These are phyloP conservation scores for Drosophila picticornis DNA, from an alignment of 2,888 invertebrate genomes.

Conservation along the genomic window DNA sequence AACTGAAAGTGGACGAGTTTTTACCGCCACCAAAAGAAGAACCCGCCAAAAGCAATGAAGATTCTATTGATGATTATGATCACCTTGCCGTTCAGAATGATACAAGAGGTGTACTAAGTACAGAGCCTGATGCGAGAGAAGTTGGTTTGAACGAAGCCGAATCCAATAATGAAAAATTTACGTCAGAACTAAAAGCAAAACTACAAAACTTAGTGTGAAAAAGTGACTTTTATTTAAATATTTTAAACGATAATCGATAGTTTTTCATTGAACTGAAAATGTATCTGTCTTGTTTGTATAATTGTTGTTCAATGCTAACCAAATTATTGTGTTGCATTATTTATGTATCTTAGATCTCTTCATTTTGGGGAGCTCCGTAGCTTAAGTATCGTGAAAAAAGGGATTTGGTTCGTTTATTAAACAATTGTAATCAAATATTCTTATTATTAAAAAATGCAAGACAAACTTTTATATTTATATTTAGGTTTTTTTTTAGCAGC, in stretches of 20 bases:
- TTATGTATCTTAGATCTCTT: neutral
- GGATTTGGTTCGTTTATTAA: neutral
- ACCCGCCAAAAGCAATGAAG: slow-evolving; percentile 7
- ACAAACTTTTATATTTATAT: neutral
- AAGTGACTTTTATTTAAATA: neutral
- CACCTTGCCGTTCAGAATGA: neutral
- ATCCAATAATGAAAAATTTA: too few relatives aligned
- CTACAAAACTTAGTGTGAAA: neutral
- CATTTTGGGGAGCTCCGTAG: neutral
- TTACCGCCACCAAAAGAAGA: neutral
- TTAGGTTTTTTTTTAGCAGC: neutral
- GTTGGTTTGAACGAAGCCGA: neutral
- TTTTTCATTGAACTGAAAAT: neutral
- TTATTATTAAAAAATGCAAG: neutral
- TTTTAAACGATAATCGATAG: neutral
- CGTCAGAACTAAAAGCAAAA: neutral
- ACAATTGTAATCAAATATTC: neutral
- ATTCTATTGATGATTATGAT: slow-evolving; percentile 11
- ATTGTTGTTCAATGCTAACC: neutral
- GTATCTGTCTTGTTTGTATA: neutral
- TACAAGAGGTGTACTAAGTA: neutral
- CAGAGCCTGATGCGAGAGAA: slow-evolving; percentile 1
- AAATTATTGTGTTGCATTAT: neutral
- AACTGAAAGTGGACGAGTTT: slow-evolving; percentile 5
- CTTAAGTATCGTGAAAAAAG: neutral